Base-by-base conservation (phyloP, 2,113 vertebrate genomes). In the Syrmaticus mikado region DNA sequence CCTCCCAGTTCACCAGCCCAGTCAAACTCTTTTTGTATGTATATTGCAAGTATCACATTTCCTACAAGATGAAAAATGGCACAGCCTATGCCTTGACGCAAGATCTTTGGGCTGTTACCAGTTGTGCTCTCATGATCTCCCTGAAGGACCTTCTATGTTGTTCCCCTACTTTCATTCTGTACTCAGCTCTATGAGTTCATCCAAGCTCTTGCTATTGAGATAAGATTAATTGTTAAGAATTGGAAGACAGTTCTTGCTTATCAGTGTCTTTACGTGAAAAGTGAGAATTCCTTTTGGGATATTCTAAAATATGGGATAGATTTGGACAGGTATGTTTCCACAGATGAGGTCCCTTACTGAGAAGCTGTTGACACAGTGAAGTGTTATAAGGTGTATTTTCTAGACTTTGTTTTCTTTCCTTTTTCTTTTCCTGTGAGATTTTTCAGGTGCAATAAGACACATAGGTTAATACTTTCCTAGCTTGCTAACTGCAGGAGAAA, bases 401-500 rank as follows among this genome's bases (percentile, higher is more conserved):
- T 61, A 38, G 24, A 41, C 27, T 92, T 76, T 70, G 36, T 73
- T 84, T 76, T 87, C 72, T 76, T 82, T 36, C 24, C 10, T 73
- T 92, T 67, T 27, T 48, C 40, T 21, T 18, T 80, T 84, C 58
- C 8, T 28, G 32, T 48, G 80, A 34, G 30, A 85, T 87, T 82
- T 79, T 88, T 71, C 10, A 11, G 75, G 22, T 6, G 11, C n/a
- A 61, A 38, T 43, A 84, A 43, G 87, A 14, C 11, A 58, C 8
- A 18, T 3, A 41, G 48, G 65, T 74, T 71, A 46, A 88, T 95
- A 91, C 76, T 50, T 64, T 85, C 22, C 45, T 62, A 8, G 40
- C 95, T 96, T 97, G 64, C 84, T 97, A 94, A 91, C 38, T 96
- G 57, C 38, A 89, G 72, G 77, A 94, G 66, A 89, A 86, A 94